A percentile compares a stretch with the other conserved stretches of the same genome.
Conservation (phyloP, 2,113 vertebrate species). For the Rhea americana region DNA sequence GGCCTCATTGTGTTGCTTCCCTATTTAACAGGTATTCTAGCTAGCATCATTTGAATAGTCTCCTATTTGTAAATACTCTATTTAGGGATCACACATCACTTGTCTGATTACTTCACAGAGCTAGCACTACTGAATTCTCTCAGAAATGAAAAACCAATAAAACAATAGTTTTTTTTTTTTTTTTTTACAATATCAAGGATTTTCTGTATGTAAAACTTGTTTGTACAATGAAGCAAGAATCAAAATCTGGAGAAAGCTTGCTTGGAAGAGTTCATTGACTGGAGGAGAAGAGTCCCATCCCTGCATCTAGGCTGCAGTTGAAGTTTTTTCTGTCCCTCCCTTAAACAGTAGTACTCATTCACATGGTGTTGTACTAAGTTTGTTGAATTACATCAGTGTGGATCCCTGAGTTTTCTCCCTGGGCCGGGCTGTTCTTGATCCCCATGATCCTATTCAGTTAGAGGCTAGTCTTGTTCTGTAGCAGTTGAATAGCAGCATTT, state of each 20-base stretch:
- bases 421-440: not conserved
- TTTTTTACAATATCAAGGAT: not conserved
- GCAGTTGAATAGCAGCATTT: not conserved
- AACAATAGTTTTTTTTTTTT: not conserved
- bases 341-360: not conserved
- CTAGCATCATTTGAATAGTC: conserved; percentile 52
- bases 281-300: not conserved
- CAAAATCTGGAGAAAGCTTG: not conserved
- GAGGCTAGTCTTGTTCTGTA: not conserved
- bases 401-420: not conserved
- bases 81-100: conserved; percentile 42
- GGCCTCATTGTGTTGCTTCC: conserved; percentile 44
- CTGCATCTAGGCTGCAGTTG: not conserved
- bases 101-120: not conserved
- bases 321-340: not conserved
- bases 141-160: not conserved
- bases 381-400: not conserved
- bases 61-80: conserved; percentile 56
- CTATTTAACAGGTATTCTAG: not conserved
- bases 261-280: not conserved
- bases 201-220: not conserved
- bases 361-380: not conserved
- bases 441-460: not conserved
- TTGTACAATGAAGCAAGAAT: accelerated
- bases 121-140: not conserved